Conservation (phyloP, 2,797 vertebrate genomes). For the Bradypodion pumilum region DNA sequence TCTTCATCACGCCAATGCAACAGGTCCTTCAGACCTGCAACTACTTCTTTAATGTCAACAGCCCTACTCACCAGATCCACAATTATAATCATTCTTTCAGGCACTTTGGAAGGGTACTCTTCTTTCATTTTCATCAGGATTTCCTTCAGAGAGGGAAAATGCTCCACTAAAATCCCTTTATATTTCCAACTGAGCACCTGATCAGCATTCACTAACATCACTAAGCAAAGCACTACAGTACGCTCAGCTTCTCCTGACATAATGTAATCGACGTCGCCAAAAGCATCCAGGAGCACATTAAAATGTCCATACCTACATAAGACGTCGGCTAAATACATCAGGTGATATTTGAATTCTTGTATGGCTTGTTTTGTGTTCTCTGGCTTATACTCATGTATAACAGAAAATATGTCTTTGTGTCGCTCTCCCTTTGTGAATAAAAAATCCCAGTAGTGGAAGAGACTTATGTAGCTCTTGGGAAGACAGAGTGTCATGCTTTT, state of each 20-base stretch:
- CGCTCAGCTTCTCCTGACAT: slow-evolving; percentile 79
- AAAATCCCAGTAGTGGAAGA: slow-evolving; percentile 80
- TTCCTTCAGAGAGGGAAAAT: slow-evolving; percentile 59
- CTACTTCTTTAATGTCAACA: slow-evolving; percentile 55
- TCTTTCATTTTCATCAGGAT: slow-evolving; percentile 55
- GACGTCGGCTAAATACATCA: slow-evolving; percentile 74
- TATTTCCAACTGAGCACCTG: slow-evolving; percentile 57
- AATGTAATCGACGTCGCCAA: slow-evolving; percentile 58
- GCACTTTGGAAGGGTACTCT: slow-evolving; percentile 63
- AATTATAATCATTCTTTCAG: slow-evolving; percentile 65
- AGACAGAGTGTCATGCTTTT: slow-evolving; percentile 71
- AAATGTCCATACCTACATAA: slow-evolving; percentile 72
- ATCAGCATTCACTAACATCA: slow-evolving; percentile 77
- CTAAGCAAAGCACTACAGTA: slow-evolving; percentile 75
- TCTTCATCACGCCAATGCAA: slow-evolving; percentile 74
- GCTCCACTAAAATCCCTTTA: slow-evolving; percentile 43
- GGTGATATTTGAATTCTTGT: slow-evolving; percentile 70
- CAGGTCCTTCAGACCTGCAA: slow-evolving; percentile 70
- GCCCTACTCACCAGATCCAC: slow-evolving; percentile 59
- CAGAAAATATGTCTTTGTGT: slow-evolving; percentile 61
- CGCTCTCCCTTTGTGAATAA: slow-evolving; percentile 67
- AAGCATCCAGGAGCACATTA: slow-evolving; percentile 78
- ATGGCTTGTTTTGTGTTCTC: slow-evolving; percentile 63
- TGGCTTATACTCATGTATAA: slow-evolving; percentile 79
- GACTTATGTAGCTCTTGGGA: slow-evolving; percentile 79